phyloP scores from a whole-genome alignment of 2,888 invertebrate genomes.

The Leptinotarsa peninsularis region DNA sequence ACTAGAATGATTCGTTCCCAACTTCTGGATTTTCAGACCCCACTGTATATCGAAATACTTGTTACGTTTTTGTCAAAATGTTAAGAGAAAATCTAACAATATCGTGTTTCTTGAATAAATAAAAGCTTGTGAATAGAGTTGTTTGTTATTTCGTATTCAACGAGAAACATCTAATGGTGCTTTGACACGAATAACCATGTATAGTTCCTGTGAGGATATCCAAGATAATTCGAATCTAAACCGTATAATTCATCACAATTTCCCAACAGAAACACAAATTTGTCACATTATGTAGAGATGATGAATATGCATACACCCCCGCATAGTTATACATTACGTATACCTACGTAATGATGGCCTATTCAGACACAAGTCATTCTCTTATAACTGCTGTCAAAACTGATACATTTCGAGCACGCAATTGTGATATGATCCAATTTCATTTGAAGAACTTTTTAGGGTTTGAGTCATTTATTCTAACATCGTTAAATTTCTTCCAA shows the following conservation, averaged over 20 bases:
- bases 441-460: no score
- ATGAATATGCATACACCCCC: neutral
- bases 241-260: constrained; percentile 1
- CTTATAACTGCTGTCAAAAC: neutral
- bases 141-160: no score
- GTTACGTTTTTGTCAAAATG: no score
- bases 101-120: no score
- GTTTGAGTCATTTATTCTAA: no score
- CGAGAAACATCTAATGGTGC: neutral
- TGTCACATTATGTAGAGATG: constrained; percentile 5
- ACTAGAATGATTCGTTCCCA: no score
- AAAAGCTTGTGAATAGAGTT: no score
- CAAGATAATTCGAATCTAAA: neutral
- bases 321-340: neutral
- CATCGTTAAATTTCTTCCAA: no score
- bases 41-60: no score
- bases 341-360: neutral
- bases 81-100: no score
- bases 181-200: neutral
- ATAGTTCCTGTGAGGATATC: neutral
- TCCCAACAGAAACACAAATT: neutral
- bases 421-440: constrained; percentile 6
- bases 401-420: neutral
- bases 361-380: constrained; percentile 1
- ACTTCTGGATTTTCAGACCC: no score